These are phyloP conservation scores for Drosophila navojoa DNA, from an alignment of 1,140 invertebrate species.

Conservation along the genomic window DNA sequence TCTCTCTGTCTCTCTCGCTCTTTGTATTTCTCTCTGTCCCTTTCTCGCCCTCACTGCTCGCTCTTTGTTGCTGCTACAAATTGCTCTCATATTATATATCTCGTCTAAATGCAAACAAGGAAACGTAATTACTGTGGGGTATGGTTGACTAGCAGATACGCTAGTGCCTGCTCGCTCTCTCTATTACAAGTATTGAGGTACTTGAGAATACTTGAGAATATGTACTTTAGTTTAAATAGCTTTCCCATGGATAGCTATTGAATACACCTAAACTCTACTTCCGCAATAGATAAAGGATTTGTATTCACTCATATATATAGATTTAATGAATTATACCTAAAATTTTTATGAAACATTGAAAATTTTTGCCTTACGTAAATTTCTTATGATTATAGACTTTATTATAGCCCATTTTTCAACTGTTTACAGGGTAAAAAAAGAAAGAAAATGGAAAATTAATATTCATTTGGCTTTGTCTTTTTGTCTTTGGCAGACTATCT, in stretches of 20 bases:
- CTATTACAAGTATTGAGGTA: no score
- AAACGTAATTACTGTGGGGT: neutral
- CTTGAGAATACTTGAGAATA: no score
- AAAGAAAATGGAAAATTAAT: conserved; percentile 21
- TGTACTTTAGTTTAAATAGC: no score
- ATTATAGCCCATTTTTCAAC: neutral
- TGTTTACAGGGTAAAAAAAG: neutral
- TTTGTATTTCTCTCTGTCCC: neutral
- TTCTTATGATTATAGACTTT: no score
- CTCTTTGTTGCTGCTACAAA: conserved; percentile 17
- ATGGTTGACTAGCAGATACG: neutral
- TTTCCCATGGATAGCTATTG: no score
- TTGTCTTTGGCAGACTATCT: conserved; percentile 35
- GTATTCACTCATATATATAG: no score
- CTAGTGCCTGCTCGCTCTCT: no score
- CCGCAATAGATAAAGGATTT: no score
- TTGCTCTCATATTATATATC: conserved; percentile 23
- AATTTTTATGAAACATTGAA: no score
- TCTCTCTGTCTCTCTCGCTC: neutral
- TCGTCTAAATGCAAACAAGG: conserved; percentile 1
- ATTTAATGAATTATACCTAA: no score
- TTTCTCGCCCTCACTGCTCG: neutral
- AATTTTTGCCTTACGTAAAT: no score
- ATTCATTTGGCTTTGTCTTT: conserved; percentile 37
- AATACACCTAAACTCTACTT: no score